Conservation (phyloP, 1,140 invertebrate genomes). For the Asobara japonica region DNA sequence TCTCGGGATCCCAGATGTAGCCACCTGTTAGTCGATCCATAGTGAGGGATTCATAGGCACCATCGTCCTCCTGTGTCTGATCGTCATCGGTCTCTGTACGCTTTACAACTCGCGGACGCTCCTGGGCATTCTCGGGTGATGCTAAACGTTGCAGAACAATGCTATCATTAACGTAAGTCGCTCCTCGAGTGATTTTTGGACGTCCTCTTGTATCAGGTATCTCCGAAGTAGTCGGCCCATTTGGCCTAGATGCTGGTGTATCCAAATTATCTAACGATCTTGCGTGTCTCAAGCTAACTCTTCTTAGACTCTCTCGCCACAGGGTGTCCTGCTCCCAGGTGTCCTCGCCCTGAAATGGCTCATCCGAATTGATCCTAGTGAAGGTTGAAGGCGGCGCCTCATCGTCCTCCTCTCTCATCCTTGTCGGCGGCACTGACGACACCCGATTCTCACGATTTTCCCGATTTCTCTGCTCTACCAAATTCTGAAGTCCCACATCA, state of each 20-base stretch:
- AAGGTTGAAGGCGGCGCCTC: conserved; percentile 15
- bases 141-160: conserved; percentile 49
- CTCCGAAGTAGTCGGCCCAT: neutral
- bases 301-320: conserved; percentile 81
- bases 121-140: conserved; percentile 24
- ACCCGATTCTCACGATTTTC: conserved; percentile 44
- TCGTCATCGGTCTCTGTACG: conserved; percentile 33
- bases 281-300: conserved; percentile 82
- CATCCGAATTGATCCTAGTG: conserved; percentile 12
- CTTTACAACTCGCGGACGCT: conserved; percentile 41
- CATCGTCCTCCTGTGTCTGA: conserved; percentile 35
- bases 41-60: conserved; percentile 57
- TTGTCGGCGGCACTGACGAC: conserved; percentile 15
- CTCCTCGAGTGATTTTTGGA: conserved; percentile 71
- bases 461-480: conserved; percentile 50
- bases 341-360: conserved; percentile 69
- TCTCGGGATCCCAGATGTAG: conserved; percentile 65
- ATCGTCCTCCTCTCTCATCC: conserved; percentile 13
- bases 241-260: conserved; percentile 42
- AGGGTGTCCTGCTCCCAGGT: conserved; percentile 85
- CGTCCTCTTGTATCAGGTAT: conserved; percentile 37
- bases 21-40: conserved; percentile 54
- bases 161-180: conserved; percentile 80
- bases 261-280: conserved; percentile 83
- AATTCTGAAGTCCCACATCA: conserved; percentile 64